These are phyloP conservation scores for Plebejus melissa DNA, from an alignment of 2,888 invertebrate species.

Conservation along the genomic window DNA sequence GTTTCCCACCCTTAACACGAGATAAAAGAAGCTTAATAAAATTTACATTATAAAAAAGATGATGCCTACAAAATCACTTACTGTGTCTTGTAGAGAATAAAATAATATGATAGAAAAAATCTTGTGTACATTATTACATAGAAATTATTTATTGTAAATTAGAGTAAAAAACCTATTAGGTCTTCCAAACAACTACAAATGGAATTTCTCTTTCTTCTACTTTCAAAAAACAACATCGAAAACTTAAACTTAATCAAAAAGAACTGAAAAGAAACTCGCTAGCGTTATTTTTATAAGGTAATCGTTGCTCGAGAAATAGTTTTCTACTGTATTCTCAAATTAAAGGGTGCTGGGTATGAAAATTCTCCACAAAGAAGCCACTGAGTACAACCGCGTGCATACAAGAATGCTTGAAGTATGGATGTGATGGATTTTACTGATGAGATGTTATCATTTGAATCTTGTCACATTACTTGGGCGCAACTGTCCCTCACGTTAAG, in stretches of 20 bases:
- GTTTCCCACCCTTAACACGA: too few relatives aligned
- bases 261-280: background rate
- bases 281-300: constrained; percentile 19
- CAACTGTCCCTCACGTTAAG: too few relatives aligned
- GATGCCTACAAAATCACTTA: too few relatives aligned
- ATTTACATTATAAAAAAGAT: too few relatives aligned
- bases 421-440: constrained; percentile 27
- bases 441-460: background rate
- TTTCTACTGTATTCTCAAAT: constrained; percentile 51
- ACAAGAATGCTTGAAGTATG: constrained; percentile 16
- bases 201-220: background rate
- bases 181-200: too few relatives aligned
- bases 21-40: too few relatives aligned
- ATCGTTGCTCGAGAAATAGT: constrained; percentile 42
- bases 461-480: too few relatives aligned
- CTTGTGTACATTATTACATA: too few relatives aligned
- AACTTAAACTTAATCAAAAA: background rate
- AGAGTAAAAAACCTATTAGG: background rate
- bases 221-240: background rate
- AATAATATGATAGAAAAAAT: too few relatives aligned
- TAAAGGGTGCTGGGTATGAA: constrained; percentile 49
- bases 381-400: constrained; percentile 45
- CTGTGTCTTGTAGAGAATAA: too few relatives aligned
- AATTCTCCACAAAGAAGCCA: constrained; percentile 50
- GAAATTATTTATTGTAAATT: too few relatives aligned